Base-by-base conservation (phyloP, 2,797 vertebrate genomes). In the Agapornis canus region DNA sequence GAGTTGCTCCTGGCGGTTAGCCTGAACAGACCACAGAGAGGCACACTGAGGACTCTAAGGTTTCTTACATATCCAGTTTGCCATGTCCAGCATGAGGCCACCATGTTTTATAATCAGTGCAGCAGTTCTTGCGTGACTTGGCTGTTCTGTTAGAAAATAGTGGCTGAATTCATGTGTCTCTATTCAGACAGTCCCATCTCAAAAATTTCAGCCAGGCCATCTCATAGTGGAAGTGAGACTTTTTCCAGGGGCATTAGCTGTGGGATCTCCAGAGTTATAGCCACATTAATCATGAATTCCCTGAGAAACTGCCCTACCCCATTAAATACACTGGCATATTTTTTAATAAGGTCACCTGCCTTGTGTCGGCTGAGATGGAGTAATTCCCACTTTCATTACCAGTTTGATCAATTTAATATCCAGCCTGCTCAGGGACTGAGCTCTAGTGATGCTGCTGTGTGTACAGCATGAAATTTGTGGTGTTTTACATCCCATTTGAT, bases 321-420 rank as follows among this genome's bases (percentile, higher is more conserved):
- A 95, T 95, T 97, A 97, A 96, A 95, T 93, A 97, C 83, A 95
- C 51, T 97, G 96, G 96, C 96, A 97, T 96, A 96, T 92, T 96
- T 96, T 96, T 97, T 97, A 96, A 97, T 97, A 95, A 97, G 96
- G 96, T 97, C 95, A 97, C 93, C 93, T 89, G 95, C 93, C 96
- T 97, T 96, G 96, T 95, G 94, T 97, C 95, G 0, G 63, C 82
- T 93, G 94, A 95, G 94, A 94, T 96, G 92, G 92, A 95, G 82
- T 92, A 96, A 96, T 97, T 97, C 95, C 95, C 95, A 95, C 82
- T 95, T 96, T 97, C 95, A 97, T 97, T 97, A 97, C 90, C 92
- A 94, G 68, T 95, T 94, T 95, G 96, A 97, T 95, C 96, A 97
- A 92, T 96, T 96, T 97, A 97, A 96, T 96, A 96, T 93, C 93